A percentile compares a stretch with the other conserved stretches of the same genome.
phyloP scores from a whole-genome alignment of 2,797 vertebrate species.

The Acanthis flammea region DNA sequence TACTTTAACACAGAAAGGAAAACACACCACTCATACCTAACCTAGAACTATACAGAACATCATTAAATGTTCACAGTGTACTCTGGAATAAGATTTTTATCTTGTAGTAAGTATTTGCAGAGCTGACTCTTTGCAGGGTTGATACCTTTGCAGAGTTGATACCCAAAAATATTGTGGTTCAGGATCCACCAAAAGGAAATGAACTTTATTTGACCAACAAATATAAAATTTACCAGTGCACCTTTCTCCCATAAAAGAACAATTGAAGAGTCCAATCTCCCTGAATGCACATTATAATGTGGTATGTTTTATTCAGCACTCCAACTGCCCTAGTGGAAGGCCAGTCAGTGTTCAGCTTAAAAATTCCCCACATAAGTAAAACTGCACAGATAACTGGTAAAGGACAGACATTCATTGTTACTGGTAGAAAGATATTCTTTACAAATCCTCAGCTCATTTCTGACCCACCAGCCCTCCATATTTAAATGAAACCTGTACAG shows the following conservation, averaged over 20 bases:
- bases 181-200: background rate
- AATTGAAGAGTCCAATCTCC: fast-evolving
- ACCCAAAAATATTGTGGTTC: background rate
- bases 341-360: background rate
- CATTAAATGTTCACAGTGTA: background rate
- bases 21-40: background rate
- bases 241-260: background rate
- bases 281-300: background rate
- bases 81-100: background rate
- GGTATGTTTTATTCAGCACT: background rate
- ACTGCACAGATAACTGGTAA: background rate
- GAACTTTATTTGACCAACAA: background rate
- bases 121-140: background rate
- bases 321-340: background rate
- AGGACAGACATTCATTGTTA: background rate
- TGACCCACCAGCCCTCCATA: background rate
- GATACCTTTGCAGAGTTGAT: background rate
- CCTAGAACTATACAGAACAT: background rate
- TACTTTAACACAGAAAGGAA: background rate
- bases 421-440: background rate
- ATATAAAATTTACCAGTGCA: background rate
- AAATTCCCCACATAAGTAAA: background rate
- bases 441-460: background rate
- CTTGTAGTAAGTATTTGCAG: background rate
- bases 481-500: background rate